Evolutionary conservation across 2,888 invertebrate species (phyloP).

Genomic region (Andricus curvator): DNA sequence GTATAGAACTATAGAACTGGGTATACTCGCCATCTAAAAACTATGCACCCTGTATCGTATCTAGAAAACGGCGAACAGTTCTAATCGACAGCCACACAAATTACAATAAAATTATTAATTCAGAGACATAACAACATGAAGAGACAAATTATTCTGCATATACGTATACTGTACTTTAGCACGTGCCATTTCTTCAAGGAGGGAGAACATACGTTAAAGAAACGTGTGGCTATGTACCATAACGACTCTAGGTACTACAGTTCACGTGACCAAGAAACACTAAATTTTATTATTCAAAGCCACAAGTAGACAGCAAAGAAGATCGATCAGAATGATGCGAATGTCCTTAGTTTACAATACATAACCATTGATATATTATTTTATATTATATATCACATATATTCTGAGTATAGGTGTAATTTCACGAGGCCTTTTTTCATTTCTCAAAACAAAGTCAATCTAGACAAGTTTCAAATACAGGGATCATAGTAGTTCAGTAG

Average conservation of each 20-base stretch:
- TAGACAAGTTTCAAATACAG: not conserved
- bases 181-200: constrained; percentile 30
- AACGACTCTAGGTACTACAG: constrained; percentile 4
- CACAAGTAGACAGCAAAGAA: not conserved
- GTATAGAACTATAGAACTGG: not conserved
- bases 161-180: not conserved
- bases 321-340: constrained; percentile 33
- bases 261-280: constrained; percentile 31
- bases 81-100: not conserved
- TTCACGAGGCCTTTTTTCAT: not conserved
- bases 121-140: not conserved
- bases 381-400: not conserved
- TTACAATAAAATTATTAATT: not conserved
- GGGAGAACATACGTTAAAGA: not conserved
- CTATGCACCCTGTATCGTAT: not conserved
- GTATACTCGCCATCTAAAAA: not conserved
- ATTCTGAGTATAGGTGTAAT: not conserved
- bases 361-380: not conserved
- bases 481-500: too few relatives aligned
- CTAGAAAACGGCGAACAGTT: not conserved
- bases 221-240: not conserved
- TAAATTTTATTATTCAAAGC: constrained; percentile 31
- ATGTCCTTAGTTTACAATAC: not conserved
- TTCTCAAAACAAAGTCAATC: not conserved
- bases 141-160: constrained; percentile 1